These are phyloP conservation scores for Paraescarpia echinospica DNA, from an alignment of 1,140 invertebrate species.

Conservation along the genomic window DNA sequence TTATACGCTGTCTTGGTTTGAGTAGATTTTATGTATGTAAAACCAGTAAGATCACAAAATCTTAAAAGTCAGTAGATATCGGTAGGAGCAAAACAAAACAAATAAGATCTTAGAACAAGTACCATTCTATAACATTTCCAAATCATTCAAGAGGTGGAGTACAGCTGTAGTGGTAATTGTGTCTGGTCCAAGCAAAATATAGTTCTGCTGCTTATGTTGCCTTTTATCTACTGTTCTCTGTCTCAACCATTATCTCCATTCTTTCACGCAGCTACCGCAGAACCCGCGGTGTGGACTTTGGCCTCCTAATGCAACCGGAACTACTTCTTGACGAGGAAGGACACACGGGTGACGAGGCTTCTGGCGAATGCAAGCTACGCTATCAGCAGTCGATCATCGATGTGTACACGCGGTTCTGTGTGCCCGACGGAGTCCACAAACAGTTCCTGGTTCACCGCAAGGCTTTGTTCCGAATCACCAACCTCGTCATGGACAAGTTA, in stretches of 20 bases:
- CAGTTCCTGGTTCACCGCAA: conserved; percentile 71
- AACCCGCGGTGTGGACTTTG: conserved; percentile 40
- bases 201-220: not conserved
- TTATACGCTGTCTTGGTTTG: too few species aligned
- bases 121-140: too few species aligned
- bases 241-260: not conserved
- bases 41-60: too few species aligned
- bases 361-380: conserved; percentile 72
- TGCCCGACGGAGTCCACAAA: conserved; percentile 36
- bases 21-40: too few species aligned
- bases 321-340: conserved; percentile 27
- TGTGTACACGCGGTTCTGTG: conserved; percentile 81
- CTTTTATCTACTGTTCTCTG: not conserved
- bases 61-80: too few species aligned
- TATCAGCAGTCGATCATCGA: conserved; percentile 89
- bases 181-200: not conserved
- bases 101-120: too few species aligned
- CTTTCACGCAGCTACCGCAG: not conserved
- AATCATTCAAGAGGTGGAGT: too few species aligned
- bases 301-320: conserved; percentile 37
- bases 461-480: conserved; percentile 85
- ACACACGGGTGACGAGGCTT: conserved; percentile 31
- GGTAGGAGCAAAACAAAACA: too few species aligned
- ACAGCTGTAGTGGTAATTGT: too few species aligned
- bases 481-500: conserved; percentile 80